Evolutionary conservation across 92 coral and sea anemone species (phyloP), one percentile per base, ranked within the genome.

Genomic region (Porites cylindrica): DNA sequence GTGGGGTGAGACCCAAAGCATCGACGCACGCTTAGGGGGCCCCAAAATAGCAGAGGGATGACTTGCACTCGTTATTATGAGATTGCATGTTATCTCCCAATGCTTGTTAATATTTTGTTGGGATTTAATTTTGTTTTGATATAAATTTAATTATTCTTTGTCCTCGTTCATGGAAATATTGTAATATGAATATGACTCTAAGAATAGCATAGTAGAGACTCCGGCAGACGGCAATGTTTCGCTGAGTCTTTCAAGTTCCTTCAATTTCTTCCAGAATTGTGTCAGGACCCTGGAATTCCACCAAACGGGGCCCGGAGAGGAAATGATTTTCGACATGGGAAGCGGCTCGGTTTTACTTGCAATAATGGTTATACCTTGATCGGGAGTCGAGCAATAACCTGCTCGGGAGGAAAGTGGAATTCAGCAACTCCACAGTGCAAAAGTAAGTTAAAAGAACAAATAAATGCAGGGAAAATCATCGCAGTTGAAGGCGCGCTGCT

Each of bases 371-470:
- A 69, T 66, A 85, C 75, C 43, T 79, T 91, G 82, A 72, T 80
- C 26, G 96, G 96, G 8, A 79, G 71, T 21, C 26, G 79, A 8
- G 74, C 67, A 19, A 76, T 90, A 20, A 67, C 80, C 20, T 94
- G 96, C 71, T 72, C 26, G 23, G 63, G 81, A 52, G 96, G 94
- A 66, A 60, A 80, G 52, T 94, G 97, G 95, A 86, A 78, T 73
- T 77, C 90, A 60, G 77, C 88, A 19, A 10, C 79, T 38, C 91
- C 97, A 1, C 66, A 38, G 24, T 94, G 97, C 51, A 83, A 91
- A 76, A 80, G 86, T 82, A 75, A 75, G 89, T 71, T 3, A 17
- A 63, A 9, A 1, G 72, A 3, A 75, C 54, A 14, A 54, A 10
- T 1, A 66, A 20, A 19, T 19, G 2, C 43, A 66, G 7, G 2